Evolutionary conservation across 2,888 invertebrate species (phyloP).

Genomic region (Nymphalis urticae): DNA sequence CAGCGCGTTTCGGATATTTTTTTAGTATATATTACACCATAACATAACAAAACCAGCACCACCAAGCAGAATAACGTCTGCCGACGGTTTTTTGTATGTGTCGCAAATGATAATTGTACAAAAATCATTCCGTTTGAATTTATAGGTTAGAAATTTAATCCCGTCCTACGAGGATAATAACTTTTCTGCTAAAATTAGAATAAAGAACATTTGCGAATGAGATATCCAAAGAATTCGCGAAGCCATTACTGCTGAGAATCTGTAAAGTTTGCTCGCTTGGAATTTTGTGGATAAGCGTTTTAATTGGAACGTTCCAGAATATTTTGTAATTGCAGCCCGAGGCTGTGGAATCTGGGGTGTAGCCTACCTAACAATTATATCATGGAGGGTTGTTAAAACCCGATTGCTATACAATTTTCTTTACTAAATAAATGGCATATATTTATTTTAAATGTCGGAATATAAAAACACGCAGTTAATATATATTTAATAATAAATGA

Average conservation of each 20-base stretch:
- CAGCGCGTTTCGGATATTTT: too few relatives aligned
- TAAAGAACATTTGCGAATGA: slow-evolving; percentile 55
- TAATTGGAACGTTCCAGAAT: slow-evolving; percentile 76
- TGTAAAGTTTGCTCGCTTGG: slow-evolving; percentile 70
- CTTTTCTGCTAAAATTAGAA: slow-evolving; percentile 44
- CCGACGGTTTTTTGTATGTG: too few relatives aligned
- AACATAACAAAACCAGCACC: neutral
- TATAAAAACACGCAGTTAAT: too few relatives aligned
- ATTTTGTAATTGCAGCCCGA: slow-evolving; percentile 73
- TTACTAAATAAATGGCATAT: neutral
- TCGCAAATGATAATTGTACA: neutral
- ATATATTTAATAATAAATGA: too few relatives aligned
- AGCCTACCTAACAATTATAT: slow-evolving; percentile 36
- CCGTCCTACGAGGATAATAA: slow-evolving; percentile 5
- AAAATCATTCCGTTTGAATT: neutral
- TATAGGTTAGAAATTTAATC: neutral
- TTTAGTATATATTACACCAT: neutral
- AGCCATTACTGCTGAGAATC: slow-evolving; percentile 51
- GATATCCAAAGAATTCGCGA: slow-evolving; percentile 67
- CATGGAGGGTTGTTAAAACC: slow-evolving; percentile 15
- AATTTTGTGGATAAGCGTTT: slow-evolving; percentile 79
- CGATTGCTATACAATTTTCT: neutral
- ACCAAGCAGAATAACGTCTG: too few relatives aligned
- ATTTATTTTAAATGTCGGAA: neutral
- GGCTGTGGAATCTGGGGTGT: slow-evolving; percentile 40